Percentiles rank a stretch among this genome's conserved stretches.
These are phyloP conservation scores for Malaclemys terrapin DNA, from an alignment of 2,113 vertebrate species.

Conservation along the genomic window DNA sequence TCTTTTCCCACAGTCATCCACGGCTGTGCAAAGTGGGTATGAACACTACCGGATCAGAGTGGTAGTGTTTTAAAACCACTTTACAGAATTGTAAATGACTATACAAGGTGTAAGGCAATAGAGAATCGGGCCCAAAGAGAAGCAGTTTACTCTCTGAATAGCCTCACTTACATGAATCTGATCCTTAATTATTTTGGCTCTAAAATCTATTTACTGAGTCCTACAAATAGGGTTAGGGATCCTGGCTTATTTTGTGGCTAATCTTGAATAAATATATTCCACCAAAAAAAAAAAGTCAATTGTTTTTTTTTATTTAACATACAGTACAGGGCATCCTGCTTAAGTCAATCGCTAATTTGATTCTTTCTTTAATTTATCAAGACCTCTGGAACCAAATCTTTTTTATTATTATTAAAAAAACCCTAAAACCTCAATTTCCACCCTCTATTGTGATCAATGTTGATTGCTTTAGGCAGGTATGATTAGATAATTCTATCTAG, in stretches of 20 bases:
- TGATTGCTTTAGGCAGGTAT: not conserved
- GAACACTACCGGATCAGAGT: not conserved
- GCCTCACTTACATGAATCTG: not conserved
- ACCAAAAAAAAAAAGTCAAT: not conserved
- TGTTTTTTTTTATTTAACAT: slow-evolving; percentile 28
- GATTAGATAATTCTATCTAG: not conserved
- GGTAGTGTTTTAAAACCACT: not conserved
- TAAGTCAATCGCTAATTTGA: slow-evolving; percentile 16
- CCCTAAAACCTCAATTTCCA: not conserved
- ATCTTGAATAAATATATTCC: not conserved
- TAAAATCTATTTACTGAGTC: not conserved
- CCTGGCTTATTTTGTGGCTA: not conserved
- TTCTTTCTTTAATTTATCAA: slow-evolving; percentile 17
- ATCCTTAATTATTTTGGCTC: not conserved
- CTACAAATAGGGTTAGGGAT: not conserved
- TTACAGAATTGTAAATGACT: not conserved
- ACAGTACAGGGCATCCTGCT: not conserved
- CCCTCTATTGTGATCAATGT: fast-evolving
- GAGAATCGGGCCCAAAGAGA: not conserved
- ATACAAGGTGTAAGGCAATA: not conserved
- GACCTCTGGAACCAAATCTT: not conserved
- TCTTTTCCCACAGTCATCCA: not conserved
- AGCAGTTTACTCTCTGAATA: not conserved
- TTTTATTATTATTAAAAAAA: not conserved
- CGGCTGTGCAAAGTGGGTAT: not conserved